These are phyloP conservation scores for Pachycephus smyrnensis DNA, from an alignment of 2,888 invertebrate genomes.

Conservation along the genomic window DNA sequence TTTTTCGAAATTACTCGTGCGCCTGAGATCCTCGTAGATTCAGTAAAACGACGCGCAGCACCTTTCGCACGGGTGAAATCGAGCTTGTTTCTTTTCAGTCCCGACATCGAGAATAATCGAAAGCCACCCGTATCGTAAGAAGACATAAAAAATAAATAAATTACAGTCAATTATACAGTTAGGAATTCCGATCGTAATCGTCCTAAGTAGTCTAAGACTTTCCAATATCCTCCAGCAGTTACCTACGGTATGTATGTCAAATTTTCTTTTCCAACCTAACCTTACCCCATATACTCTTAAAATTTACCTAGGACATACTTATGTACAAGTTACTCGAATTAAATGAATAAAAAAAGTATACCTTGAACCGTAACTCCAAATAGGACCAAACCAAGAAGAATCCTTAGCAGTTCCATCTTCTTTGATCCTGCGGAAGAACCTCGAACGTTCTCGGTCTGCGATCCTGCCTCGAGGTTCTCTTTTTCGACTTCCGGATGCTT, in stretches of 20 bases:
- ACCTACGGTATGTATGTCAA: not conserved
- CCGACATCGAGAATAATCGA: not conserved
- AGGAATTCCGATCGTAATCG: not conserved
- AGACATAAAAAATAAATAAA: not conserved
- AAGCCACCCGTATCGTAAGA: not conserved
- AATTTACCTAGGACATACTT: no score
- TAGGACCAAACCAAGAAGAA: not conserved
- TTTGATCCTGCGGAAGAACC: not conserved
- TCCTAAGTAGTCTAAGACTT: not conserved
- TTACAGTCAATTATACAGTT: not conserved
- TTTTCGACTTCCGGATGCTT: not conserved
- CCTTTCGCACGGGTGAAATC: not conserved
- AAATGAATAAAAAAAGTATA: not conserved
- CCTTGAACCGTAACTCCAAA: not conserved
- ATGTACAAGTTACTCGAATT: not conserved
- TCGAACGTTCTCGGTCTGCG: not conserved
- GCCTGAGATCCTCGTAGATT: not conserved
- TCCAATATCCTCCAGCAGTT: not conserved
- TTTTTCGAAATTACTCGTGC: not conserved
- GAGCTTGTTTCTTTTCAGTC: not conserved
- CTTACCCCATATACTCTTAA: not conserved
- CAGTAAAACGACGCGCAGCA: not conserved
- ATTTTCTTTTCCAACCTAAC: not conserved
- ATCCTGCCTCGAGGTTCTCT: constrained; percentile 6
- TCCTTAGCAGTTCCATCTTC: not conserved